These are phyloP conservation scores for Dallia pectoralis DNA, from an alignment of 2,797 vertebrate species.

Conservation along the genomic window DNA sequence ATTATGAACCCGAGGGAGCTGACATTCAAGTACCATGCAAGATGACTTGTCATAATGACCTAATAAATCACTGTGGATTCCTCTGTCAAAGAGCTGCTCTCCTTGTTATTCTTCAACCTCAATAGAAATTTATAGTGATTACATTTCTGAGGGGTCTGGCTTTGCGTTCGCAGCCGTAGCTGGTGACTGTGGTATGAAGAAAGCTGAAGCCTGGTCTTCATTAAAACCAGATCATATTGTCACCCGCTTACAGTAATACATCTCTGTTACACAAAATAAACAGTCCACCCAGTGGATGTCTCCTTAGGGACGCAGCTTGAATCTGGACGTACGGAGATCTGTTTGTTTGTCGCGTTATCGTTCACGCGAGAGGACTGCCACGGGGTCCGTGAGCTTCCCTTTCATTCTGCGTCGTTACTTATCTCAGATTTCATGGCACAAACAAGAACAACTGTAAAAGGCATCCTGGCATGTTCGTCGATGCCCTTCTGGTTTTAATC, in stretches of 20 bases:
- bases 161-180: slow-evolving; percentile 35
- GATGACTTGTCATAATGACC: slow-evolving; percentile 22
- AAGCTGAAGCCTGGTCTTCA: slow-evolving; percentile 57
- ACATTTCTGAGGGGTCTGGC: slow-evolving; percentile 55
- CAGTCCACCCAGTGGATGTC: slow-evolving; percentile 53
- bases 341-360: neutral
- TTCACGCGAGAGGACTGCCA: neutral
- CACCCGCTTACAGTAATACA: slow-evolving; percentile 45
- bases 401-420: neutral
- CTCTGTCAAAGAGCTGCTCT: slow-evolving; percentile 34
- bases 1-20: neutral
- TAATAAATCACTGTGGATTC: slow-evolving; percentile 51
- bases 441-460: neutral
- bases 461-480: neutral
- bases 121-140: slow-evolving; percentile 56
- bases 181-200: slow-evolving; percentile 40
- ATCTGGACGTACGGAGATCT: neutral
- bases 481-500: neutral
- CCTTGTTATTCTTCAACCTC: slow-evolving; percentile 51
- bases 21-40: neutral
- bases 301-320: slow-evolving; percentile 6
- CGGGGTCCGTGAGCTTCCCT: neutral
- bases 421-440: too few species aligned
- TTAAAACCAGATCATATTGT: slow-evolving; percentile 57
- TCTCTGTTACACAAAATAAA: slow-evolving; percentile 60